These are phyloP conservation scores for Parthenolecanium corni DNA, from an alignment of 2,888 invertebrate species.

Conservation along the genomic window DNA sequence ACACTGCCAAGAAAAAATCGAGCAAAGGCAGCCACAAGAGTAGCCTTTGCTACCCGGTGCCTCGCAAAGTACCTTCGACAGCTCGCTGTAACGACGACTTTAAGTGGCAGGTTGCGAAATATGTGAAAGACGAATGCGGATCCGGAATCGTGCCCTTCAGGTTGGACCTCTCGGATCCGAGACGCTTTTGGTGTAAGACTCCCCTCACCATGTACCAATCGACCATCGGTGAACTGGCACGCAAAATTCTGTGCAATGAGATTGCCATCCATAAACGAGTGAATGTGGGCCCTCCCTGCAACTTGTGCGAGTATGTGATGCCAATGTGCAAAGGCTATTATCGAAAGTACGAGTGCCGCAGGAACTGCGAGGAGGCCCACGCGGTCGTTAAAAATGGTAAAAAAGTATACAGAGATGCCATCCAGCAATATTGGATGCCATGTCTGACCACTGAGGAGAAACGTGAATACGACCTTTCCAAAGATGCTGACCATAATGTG, in stretches of 20 bases:
- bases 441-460: background rate
- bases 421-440: constrained; percentile 13
- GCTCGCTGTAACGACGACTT: background rate
- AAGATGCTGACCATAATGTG: constrained; percentile 5
- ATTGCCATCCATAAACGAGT: background rate
- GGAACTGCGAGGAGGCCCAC: constrained; percentile 1
- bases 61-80: no score
- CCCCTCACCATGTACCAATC: constrained; percentile 14
- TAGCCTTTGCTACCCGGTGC: no score
- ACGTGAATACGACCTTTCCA: background rate
- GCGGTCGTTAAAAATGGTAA: background rate
- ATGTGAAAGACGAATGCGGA: constrained; percentile 14
- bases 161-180: background rate
- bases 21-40: no score
- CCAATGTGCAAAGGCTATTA: constrained; percentile 3
- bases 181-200: background rate
- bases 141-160: constrained; percentile 3
- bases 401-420: constrained; percentile 4
- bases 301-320: constrained; percentile 1
- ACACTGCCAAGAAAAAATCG: no score
- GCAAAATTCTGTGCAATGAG: constrained; percentile 4
- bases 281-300: background rate
- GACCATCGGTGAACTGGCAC: constrained; percentile 7
- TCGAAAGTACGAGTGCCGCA: constrained; percentile 1
- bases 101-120: constrained; percentile 6